These are phyloP conservation scores for Ptiloglossa arizonensis DNA, from an alignment of 1,140 invertebrate species.

Conservation along the genomic window DNA sequence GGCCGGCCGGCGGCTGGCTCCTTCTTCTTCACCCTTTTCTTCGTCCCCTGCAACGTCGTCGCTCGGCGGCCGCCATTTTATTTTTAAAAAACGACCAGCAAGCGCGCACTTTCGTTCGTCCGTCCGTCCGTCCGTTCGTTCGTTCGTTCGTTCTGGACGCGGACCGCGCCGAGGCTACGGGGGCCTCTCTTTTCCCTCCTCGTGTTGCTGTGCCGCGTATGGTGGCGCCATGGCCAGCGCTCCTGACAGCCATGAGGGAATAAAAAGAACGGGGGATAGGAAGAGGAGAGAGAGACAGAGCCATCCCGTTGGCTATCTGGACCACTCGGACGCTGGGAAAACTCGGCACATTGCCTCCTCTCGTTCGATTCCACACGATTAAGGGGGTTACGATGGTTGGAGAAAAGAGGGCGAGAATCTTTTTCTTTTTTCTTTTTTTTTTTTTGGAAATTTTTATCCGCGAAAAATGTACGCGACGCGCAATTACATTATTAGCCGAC, in stretches of 20 bases:
- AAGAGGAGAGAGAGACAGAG: constrained; percentile 40
- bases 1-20: constrained; percentile 25
- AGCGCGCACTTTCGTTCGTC: constrained; percentile 64
- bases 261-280: constrained; percentile 46
- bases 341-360: background rate
- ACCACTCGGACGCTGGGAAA: constrained; percentile 10
- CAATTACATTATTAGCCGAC: no score
- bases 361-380: background rate
- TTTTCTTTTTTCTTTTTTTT: no score
- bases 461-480: no score
- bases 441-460: no score
- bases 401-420: no score
- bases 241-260: constrained; percentile 68
- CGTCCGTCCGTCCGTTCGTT: constrained; percentile 3
- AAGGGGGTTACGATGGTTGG: background rate
- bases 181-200: constrained; percentile 7
- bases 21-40: constrained; percentile 55
- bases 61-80: constrained; percentile 70
- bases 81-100: constrained; percentile 72
- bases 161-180: constrained; percentile 8
- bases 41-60: constrained; percentile 61
- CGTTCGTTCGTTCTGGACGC: constrained; percentile 38
- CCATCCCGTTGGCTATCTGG: constrained; percentile 26
- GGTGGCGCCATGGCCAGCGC: constrained; percentile 77
- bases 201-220: constrained; percentile 63